phyloP scores from a whole-genome alignment of 2,797 vertebrate species.

The Karalla daura region DNA sequence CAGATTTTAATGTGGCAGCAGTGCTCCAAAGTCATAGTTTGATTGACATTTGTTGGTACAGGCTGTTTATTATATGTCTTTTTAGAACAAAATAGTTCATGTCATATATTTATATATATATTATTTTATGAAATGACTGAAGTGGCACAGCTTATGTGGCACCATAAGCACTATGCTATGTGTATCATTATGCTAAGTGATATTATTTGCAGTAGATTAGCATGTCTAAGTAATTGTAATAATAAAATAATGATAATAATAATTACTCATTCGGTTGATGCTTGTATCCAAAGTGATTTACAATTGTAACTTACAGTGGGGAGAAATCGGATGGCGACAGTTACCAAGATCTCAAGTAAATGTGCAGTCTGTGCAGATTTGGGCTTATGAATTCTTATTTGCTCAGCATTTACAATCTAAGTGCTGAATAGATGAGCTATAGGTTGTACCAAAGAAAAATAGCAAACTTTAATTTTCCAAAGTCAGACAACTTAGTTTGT shows the following conservation, averaged over 20 bases:
- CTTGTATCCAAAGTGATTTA: too few relatives aligned
- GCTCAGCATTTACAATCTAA: slow-evolving; percentile 28
- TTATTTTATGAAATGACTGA: too few relatives aligned
- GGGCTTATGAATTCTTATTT: neutral
- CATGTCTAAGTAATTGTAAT: neutral
- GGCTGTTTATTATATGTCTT: slow-evolving; percentile 2
- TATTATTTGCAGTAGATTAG: too few relatives aligned
- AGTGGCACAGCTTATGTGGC: neutral
- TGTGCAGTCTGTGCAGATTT: neutral
- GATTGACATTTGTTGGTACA: slow-evolving; percentile 36
- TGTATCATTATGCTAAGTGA: neutral
- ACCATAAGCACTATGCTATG: neutral
- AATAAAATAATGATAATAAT: too few relatives aligned
- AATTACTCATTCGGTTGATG: too few relatives aligned
- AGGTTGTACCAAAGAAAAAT: slow-evolving; percentile 1
- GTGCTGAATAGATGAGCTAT: neutral
- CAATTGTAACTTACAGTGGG: too few relatives aligned
- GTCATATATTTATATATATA: neutral
- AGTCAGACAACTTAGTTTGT: neutral
- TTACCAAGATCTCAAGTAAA: neutral
- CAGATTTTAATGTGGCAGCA: slow-evolving; percentile 43
- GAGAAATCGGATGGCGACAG: too few relatives aligned
- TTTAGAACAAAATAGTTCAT: neutral
- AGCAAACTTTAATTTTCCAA: slow-evolving; percentile 2
- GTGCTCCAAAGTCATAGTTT: slow-evolving; percentile 22